A percentile compares a stretch with the other conserved stretches of the same genome.
These are phyloP conservation scores for Cephus pygmeus DNA, from an alignment of 2,888 invertebrate genomes.

Conservation along the genomic window DNA sequence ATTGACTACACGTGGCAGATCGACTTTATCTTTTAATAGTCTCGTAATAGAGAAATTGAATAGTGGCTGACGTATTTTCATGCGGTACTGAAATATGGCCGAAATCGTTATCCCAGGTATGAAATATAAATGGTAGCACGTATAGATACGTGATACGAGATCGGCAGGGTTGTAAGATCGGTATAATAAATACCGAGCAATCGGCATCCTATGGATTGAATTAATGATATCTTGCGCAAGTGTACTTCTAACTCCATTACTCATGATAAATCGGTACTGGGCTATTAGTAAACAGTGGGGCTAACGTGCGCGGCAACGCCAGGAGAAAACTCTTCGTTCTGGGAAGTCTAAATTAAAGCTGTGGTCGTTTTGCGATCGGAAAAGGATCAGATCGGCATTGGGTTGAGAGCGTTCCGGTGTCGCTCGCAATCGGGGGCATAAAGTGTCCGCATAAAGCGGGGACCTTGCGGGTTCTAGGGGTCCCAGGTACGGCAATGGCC, in stretches of 20 bases:
- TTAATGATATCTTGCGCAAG: neutral
- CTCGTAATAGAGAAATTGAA: neutral
- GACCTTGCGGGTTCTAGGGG: slow-evolving; percentile 30
- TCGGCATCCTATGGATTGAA: neutral
- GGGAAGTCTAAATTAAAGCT: slow-evolving; percentile 60
- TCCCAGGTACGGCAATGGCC: slow-evolving; percentile 37
- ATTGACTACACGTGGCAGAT: neutral
- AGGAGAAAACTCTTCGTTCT: slow-evolving; percentile 32
- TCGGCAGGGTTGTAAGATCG: neutral
- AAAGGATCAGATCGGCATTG: slow-evolving; percentile 50
- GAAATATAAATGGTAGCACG: neutral
- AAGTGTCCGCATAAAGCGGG: slow-evolving; percentile 63
- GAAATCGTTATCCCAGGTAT: neutral
- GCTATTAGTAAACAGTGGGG: slow-evolving; percentile 28
- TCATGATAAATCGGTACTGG: neutral
- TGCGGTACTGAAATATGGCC: neutral
- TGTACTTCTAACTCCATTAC: neutral
- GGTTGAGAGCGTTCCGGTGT: slow-evolving; percentile 66
- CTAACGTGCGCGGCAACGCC: slow-evolving; percentile 18
- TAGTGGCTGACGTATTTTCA: neutral
- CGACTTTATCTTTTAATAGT: neutral
- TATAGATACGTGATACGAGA: neutral
- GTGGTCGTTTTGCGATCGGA: slow-evolving; percentile 54
- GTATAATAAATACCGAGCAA: neutral
- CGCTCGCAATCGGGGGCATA: slow-evolving; percentile 65